Percentiles rank a stretch among this genome's conserved stretches.
Evolutionary conservation across 2,797 vertebrate species (phyloP).

Genomic region (Uromys caudimaculatus): DNA sequence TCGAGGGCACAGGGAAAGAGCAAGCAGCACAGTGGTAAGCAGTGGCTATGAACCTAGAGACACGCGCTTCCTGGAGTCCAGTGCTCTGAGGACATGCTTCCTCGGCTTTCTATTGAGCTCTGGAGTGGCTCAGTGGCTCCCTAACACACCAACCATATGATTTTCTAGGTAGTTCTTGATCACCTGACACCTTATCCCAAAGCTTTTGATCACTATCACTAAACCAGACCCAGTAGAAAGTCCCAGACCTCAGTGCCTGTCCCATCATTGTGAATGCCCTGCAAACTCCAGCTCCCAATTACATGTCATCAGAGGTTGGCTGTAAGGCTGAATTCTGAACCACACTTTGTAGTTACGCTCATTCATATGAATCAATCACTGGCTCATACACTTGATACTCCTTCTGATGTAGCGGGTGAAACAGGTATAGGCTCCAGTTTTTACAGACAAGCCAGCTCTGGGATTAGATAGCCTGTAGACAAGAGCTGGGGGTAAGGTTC

Average conservation of each 20-base stretch:
- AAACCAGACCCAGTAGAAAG: background rate
- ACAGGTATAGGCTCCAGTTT: background rate
- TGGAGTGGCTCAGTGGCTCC: background rate
- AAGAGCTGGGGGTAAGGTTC: background rate
- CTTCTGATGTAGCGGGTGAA: background rate
- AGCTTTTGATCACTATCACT: background rate
- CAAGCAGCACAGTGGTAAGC: slow-evolving; percentile 27
- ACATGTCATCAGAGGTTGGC: background rate
- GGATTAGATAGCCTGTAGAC: background rate
- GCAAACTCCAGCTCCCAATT: background rate
- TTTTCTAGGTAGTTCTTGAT: background rate
- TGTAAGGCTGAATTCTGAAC: background rate
- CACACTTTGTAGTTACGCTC: background rate
- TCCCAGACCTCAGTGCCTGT: background rate
- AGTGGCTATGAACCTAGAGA: background rate
- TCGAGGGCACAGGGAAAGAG: slow-evolving; percentile 47
- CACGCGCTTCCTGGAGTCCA: background rate
- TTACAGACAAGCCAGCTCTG: slow-evolving; percentile 8
- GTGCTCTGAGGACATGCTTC: background rate
- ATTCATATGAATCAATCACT: background rate
- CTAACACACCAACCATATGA: background rate
- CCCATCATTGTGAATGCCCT: background rate
- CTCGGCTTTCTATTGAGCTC: background rate
- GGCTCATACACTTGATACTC: background rate
- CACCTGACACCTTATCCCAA: background rate